Conservation (phyloP, 23 tunicate genomes). For the Trididemnum clinides region DNA sequence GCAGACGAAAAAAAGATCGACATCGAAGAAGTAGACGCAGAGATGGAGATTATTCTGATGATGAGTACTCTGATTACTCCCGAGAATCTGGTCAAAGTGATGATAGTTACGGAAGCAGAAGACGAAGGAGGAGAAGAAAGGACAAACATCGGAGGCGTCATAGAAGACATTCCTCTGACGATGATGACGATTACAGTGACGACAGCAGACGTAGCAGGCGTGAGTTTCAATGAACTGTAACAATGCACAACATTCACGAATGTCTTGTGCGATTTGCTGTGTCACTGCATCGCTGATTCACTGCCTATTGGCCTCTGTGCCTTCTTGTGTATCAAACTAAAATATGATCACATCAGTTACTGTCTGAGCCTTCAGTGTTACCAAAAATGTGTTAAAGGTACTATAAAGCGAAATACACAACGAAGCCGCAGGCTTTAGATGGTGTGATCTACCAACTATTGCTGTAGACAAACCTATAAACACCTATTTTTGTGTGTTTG, state of each 20-base stretch:
- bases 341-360: constrained; percentile 37
- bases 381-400: background rate
- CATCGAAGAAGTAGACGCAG: constrained; percentile 25
- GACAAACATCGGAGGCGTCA: constrained; percentile 47
- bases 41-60: constrained; percentile 31
- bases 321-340: constrained; percentile 21
- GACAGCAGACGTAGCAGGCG: constrained; percentile 57
- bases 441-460: constrained; percentile 44
- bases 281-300: background rate
- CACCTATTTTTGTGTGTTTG: no score
- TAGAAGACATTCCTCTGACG: constrained; percentile 51
- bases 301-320: constrained; percentile 32
- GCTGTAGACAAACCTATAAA: no score
- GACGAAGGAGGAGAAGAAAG: constrained; percentile 25
- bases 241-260: constrained; percentile 33
- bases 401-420: background rate
- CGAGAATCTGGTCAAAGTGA: constrained; percentile 31
- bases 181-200: constrained; percentile 45
- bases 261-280: constrained; percentile 13
- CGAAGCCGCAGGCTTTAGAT: constrained; percentile 60
- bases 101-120: constrained; percentile 26
- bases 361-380: constrained; percentile 1
- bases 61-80: constrained; percentile 59
- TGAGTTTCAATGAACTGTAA: constrained; percentile 13
- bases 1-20: constrained; percentile 5